These are phyloP conservation scores for Cephalopachus bancanus DNA, from an alignment of 2,797 vertebrate genomes.

Conservation along the genomic window DNA sequence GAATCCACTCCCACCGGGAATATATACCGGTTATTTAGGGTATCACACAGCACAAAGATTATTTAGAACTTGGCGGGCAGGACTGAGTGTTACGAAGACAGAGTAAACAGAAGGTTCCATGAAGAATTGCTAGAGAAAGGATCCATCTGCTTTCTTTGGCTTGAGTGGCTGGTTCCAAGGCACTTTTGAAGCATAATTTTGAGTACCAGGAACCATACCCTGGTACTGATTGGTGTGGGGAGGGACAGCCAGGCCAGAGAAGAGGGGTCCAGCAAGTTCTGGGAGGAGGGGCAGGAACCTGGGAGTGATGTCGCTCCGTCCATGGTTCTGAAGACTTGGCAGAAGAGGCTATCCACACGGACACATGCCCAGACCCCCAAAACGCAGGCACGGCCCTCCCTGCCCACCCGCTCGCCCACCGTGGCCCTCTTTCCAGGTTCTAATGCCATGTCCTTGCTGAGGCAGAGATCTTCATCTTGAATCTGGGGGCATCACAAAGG, in stretches of 20 bases:
- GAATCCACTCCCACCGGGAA: neutral
- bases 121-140: neutral
- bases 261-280: neutral
- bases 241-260: neutral
- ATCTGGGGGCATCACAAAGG: neutral
- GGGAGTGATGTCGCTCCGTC: neutral
- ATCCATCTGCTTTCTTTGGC: neutral
- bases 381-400: fast-evolving
- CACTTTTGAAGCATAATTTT: slow-evolving; percentile 10
- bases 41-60: neutral
- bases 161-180: neutral
- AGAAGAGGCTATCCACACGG: neutral
- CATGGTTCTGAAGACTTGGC: neutral
- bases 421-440: neutral
- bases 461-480: neutral
- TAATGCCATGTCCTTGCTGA: too few relatives aligned
- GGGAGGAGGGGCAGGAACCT: neutral
- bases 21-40: neutral
- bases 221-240: neutral
- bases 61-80: slow-evolving; percentile 7
- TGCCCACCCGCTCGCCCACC: fast-evolving
- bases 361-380: neutral
- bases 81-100: neutral
- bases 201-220: neutral
- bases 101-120: neutral